phyloP scores from a whole-genome alignment of 2,797 vertebrate genomes.

The Melanotaenia maccullochi region DNA sequence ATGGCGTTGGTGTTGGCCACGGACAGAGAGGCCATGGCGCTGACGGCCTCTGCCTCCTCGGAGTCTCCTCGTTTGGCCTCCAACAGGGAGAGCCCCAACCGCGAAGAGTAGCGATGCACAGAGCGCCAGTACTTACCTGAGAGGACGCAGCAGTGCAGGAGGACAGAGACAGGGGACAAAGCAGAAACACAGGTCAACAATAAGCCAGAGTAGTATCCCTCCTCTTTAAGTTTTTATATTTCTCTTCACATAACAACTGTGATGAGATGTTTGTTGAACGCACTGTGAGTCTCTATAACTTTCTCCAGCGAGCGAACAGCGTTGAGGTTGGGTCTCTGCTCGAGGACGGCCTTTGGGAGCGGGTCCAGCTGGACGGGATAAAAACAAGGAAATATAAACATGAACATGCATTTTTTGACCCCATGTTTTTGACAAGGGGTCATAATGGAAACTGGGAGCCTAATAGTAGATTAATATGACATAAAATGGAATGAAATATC shows the following conservation, averaged over 20 bases:
- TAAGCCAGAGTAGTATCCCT: too few species aligned
- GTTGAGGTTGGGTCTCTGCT: conserved; percentile 91
- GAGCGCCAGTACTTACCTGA: conserved; percentile 95
- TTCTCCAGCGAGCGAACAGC: conserved; percentile 92
- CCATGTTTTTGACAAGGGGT: conserved; percentile 5
- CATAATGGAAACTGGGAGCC: not conserved
- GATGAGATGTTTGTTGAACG: conserved; percentile 64
- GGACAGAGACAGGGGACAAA: not conserved
- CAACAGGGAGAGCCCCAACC: conserved; percentile 86
- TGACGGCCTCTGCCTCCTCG: conserved; percentile 94
- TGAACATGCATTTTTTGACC: fast-evolving
- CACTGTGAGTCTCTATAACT: conserved; percentile 92
- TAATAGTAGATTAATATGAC: not conserved
- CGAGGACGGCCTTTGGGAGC: conserved; percentile 88
- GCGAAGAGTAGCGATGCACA: conserved; percentile 84
- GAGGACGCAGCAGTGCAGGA: not conserved
- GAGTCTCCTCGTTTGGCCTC: conserved; percentile 93
- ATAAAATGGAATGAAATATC: not conserved
- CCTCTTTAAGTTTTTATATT: too few species aligned
- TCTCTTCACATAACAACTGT: not conserved
- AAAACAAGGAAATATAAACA: conserved; percentile 31
- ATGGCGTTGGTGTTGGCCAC: conserved; percentile 87
- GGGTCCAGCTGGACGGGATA: conserved; percentile 86
- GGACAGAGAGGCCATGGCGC: conserved; percentile 96
- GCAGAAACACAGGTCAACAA: not conserved